phyloP scores from a whole-genome alignment of 2,888 invertebrate genomes.

The Diadegma fenestrale region DNA sequence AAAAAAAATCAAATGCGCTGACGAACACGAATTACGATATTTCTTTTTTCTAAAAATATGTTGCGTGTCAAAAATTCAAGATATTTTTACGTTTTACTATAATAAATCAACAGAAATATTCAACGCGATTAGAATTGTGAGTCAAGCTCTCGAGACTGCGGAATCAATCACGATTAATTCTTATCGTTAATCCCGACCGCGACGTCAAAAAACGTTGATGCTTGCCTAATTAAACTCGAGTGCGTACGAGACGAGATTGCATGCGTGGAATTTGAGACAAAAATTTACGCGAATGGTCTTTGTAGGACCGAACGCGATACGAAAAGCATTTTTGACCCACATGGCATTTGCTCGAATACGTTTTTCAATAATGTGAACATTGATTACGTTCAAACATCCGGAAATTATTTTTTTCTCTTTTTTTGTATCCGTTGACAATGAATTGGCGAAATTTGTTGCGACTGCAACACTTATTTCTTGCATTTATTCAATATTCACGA shows the following conservation, averaged over 20 bases:
- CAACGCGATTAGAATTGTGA: background rate
- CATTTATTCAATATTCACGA: background rate
- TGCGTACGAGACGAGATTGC: slow-evolving; percentile 10
- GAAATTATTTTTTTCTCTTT: too few relatives aligned
- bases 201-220: background rate
- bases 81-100: background rate
- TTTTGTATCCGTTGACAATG: background rate
- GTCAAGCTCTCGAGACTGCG: background rate
- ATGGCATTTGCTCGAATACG: background rate
- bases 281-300: background rate
- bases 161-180: slow-evolving; percentile 3
- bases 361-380: background rate
- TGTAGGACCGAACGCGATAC: background rate
- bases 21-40: background rate
- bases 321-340: slow-evolving; percentile 17
- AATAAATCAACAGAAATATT: background rate
- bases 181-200: background rate
- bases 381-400: background rate
- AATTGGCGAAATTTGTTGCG: background rate
- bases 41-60: background rate
- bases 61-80: background rate
- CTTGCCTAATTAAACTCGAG: background rate
- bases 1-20: background rate
- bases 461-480: background rate
- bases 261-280: background rate